Evolutionary conservation across 2,888 invertebrate species (phyloP), one percentile per base, ranked within the genome.

Genomic region (Morpho helenor): DNA sequence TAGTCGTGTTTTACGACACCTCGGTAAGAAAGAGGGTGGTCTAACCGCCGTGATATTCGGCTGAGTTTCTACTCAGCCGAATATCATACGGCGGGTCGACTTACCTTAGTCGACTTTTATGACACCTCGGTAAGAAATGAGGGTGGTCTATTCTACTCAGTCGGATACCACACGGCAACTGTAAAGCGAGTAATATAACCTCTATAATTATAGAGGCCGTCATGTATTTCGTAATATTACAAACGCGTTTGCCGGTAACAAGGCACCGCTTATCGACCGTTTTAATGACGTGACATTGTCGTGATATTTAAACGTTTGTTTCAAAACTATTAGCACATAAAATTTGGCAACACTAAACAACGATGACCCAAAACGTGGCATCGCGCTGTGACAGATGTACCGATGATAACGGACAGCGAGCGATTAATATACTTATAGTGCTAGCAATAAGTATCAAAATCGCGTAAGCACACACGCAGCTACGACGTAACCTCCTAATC

Each of bases 351-450:
- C 63, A 56, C 56, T 57, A 52, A 61, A 61, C 63, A 56, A 54
- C 56, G 61, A 57, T 61, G 63, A 63, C 63, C 63, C 63, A 59
- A 55, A 61, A 63, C 63, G 61, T 61, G 63, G 58, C 60, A 59
- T 60, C 52, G 47, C 46, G 42, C 50, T 47, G 46, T 54, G 62
- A 60, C 62, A 60, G 62, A 59, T 59, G 61, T 62, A 56, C 53
- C 39, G 39, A 8, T 47, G 62, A 59, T 62, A 62, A 55, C 23
- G 39, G 8, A 41, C 4, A 10, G 41, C 31, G 45, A 41, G 31
- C 50, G 9, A 49, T 39, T 50, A 31, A 47, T 51, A 9, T 45
- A 42, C 42, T 10, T 41, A 51, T 9, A 39, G 0, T 7, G 7
- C 3, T 43, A 4, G 9, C 2, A 1, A 46, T 61, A 63, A 44